Conservation (phyloP, 2,797 vertebrate species). For the Oreochromis mossambicus region DNA sequence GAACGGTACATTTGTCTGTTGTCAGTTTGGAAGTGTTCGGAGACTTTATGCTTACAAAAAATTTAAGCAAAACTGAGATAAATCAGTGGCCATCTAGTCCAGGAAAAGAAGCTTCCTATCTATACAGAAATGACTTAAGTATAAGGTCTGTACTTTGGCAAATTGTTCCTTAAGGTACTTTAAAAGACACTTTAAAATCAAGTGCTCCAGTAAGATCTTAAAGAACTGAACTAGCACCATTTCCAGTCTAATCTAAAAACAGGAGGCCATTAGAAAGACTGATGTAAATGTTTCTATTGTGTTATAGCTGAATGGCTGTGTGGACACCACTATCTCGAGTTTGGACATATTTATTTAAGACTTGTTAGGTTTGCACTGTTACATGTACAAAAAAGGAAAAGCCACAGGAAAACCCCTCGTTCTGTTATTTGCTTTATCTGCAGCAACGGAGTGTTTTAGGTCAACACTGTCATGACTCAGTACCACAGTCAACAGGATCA, state of each 20-base stretch:
- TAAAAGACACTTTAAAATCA: not conserved
- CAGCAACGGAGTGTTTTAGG: not conserved
- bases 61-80: not conserved
- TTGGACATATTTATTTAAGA: not conserved
- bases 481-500: not conserved
- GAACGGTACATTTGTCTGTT: not conserved
- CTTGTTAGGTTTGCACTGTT: not conserved
- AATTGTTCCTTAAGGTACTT: not conserved
- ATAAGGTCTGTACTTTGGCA: not conserved
- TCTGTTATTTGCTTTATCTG: not conserved
- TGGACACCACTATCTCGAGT: not conserved
- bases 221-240: not conserved
- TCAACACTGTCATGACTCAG: not conserved
- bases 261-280: not conserved
- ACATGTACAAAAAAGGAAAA: not conserved
- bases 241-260: not conserved
- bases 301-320: rapidly evolving
- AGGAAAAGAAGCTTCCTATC: not conserved
- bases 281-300: not conserved
- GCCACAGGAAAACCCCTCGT: not conserved
- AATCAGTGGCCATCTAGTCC: not conserved
- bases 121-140: not conserved
- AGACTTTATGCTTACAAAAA: not conserved
- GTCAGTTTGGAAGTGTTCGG: not conserved
- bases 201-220: not conserved